Evolutionary conservation across 2,888 invertebrate species (phyloP).

Genomic region (Limnephilus marmoratus): DNA sequence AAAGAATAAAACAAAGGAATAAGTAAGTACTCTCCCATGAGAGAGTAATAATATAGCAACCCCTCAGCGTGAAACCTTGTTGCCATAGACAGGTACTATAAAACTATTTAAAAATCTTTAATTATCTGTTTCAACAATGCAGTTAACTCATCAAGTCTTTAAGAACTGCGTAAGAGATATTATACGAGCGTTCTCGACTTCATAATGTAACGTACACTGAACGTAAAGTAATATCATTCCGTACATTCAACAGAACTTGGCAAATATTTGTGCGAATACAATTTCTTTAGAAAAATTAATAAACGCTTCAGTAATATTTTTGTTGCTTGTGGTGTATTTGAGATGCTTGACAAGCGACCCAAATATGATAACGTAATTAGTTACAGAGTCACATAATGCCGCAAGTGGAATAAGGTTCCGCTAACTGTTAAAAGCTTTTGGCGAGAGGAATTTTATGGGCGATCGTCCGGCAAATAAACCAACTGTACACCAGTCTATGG

Average conservation of each 20-base stretch:
- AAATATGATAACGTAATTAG: neutral
- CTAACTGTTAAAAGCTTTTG: conserved; percentile 2
- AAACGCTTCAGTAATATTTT: neutral
- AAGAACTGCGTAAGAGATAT: too few species aligned
- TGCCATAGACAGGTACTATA: neutral
- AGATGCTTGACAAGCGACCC: neutral
- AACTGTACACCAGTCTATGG: neutral
- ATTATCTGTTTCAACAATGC: neutral
- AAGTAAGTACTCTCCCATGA: neutral
- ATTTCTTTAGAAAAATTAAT: neutral
- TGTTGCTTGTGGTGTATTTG: neutral
- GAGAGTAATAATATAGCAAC: neutral
- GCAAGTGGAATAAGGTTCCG: neutral
- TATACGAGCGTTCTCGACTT: neutral
- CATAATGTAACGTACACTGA: neutral
- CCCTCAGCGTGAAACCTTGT: neutral
- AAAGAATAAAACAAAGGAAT: neutral
- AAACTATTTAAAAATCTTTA: neutral
- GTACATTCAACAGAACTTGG: neutral
- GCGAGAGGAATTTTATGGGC: conserved; percentile 2
- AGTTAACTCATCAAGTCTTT: too few species aligned
- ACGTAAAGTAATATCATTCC: neutral
- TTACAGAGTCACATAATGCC: neutral
- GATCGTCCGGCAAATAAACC: neutral
- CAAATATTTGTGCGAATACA: neutral